A percentile compares a stretch with the other conserved stretches of the same genome.
Conservation (phyloP, 64 coral and sea anemone species). For the Cladopsammia gracilis region DNA sequence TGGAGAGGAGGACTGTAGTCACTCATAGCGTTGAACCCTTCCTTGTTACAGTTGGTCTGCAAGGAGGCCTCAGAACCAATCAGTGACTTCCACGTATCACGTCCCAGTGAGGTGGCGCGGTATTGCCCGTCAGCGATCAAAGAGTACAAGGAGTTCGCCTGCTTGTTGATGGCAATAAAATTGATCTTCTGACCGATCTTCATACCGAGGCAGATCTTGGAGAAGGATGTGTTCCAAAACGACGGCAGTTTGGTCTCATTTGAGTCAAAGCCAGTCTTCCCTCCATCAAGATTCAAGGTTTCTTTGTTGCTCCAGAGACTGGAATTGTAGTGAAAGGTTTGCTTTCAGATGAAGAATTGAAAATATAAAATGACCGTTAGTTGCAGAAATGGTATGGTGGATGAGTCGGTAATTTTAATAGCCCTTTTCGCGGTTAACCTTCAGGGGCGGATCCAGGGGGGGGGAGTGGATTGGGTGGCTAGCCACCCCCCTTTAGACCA, state of each 20-base stretch:
- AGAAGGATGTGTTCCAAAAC: too few species aligned
- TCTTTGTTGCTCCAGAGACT: too few species aligned
- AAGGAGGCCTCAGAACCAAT: not conserved
- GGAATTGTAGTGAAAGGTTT: too few species aligned
- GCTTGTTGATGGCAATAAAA: conserved; percentile 10
- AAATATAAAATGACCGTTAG: not conserved
- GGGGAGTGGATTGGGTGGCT: too few species aligned
- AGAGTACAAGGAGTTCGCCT: conserved; percentile 5
- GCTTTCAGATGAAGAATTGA: too few species aligned
- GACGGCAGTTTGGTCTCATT: too few species aligned
- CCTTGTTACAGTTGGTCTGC: conserved; percentile 29
- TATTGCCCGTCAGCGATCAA: conserved; percentile 36
- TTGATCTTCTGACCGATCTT: not conserved
- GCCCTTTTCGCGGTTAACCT: too few species aligned
- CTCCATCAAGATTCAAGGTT: too few species aligned
- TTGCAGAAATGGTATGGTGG: not conserved
- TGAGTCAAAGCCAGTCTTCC: too few species aligned
- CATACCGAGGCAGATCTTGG: conserved; percentile 30
- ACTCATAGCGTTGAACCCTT: conserved; percentile 27
- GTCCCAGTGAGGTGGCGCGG: not conserved
- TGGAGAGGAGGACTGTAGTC: not conserved
- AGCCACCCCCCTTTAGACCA: too few species aligned
- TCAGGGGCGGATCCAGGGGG: too few species aligned
- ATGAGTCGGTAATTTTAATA: too few species aligned
- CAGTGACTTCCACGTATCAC: conserved; percentile 18